phyloP scores from a whole-genome alignment of 2,113 vertebrate species.

The Xerus inauris region DNA sequence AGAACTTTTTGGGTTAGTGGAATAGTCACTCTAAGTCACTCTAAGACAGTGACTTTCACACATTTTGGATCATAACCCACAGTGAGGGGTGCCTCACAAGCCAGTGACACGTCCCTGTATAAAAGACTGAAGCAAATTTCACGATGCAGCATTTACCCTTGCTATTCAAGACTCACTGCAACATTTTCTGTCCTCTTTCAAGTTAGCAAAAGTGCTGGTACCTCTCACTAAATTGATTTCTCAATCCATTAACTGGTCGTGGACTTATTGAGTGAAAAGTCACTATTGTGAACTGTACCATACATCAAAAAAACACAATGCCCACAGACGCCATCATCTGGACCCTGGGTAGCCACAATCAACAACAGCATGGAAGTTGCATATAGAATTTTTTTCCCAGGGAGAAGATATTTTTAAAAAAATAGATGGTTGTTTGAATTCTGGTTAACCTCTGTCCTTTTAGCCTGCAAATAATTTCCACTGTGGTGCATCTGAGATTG shows the following conservation, averaged over 20 bases:
- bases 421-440: background rate
- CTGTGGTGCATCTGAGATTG: background rate
- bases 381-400: background rate
- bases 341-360: background rate
- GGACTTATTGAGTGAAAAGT: background rate
- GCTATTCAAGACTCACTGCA: background rate
- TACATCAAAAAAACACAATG: background rate
- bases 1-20: background rate
- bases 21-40: too few relatives aligned
- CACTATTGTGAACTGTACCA: background rate
- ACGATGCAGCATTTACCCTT: background rate
- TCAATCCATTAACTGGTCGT: background rate
- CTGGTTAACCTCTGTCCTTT: background rate
- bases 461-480: background rate
- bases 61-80: background rate
- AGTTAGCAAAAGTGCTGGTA: background rate
- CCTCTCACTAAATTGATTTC: background rate
- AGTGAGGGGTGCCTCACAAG: background rate
- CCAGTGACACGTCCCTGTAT: background rate
- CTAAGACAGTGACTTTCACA: background rate
- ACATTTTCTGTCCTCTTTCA: background rate
- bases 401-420: background rate
- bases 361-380: background rate
- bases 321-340: background rate
- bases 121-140: background rate